Base-by-base conservation (phyloP, 1,140 invertebrate species). In the Trichonephila clavata region DNA sequence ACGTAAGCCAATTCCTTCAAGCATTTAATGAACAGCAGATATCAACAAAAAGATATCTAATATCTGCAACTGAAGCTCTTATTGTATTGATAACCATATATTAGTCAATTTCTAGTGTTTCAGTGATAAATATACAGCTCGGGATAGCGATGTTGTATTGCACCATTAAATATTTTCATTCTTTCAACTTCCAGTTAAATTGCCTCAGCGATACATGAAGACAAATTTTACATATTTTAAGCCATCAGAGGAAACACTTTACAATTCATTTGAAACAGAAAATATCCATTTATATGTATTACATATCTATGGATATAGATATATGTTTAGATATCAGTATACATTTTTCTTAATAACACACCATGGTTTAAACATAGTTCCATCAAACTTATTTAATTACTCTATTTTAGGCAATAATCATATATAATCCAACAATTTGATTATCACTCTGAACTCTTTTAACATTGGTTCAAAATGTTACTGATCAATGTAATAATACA, bases 391-490 rank as follows among this genome's bases (percentile, higher is more conserved):
- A 68, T 68, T 50, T 24, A 68, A 68, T 68, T 68, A 77, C 27
- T 77, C 71, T 77, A 77, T 27, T 32, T 77, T 39, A 77, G 16
- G 71, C 71, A 77, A 77, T 77, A 39, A 16, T 32, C 71, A 77
- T 39, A 32, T 32, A 77, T 13, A 39, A 18, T 57, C 16, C 43
- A 24, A 32, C 32, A 43, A 68, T 71, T 43, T 88, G 63, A 71
- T 88, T 88, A 88, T 88, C 86, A 43, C 57, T 68, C 63, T 39
- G 86, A 57, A 63, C 7, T 43, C 16, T 21, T 27, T 68, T 86
- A 43, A 88, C 27, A 77, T 32, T 77, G 24, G 18, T 91, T 83
- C 27, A 91, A 83, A 91, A 91, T 32, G 18, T 43, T 59, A 65
- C 16, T 83, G 57, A 83, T 43, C 59, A 43, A 57, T 32, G n/a